Evolutionary conservation across 1,140 invertebrate genomes (phyloP).

Genomic region (Tetranychus urticae): DNA sequence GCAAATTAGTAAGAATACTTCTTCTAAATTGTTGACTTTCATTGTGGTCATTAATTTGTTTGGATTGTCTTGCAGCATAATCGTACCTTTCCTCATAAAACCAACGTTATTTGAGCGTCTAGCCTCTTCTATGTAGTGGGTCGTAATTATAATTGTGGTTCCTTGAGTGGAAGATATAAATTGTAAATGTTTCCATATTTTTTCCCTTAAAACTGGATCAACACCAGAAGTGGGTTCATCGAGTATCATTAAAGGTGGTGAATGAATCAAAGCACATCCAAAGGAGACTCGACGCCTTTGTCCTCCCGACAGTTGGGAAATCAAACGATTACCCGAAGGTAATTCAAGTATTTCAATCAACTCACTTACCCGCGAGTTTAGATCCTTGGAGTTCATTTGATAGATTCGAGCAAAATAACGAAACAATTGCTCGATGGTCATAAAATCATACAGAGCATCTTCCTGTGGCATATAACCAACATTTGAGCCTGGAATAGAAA

Average conservation of each 20-base stretch:
- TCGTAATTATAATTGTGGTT: constrained; percentile 16
- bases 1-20: constrained; percentile 4
- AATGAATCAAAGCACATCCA: constrained; percentile 69
- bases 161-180: constrained; percentile 39
- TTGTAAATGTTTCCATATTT: constrained; percentile 3
- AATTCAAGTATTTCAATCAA: constrained; percentile 66
- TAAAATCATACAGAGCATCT: constrained; percentile 73
- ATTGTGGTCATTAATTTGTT: not conserved
- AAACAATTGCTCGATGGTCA: constrained; percentile 77
- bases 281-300: constrained; percentile 76
- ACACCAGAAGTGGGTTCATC: constrained; percentile 22
- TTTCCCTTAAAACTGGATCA: not conserved
- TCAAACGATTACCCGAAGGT: constrained; percentile 31
- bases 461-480: constrained; percentile 61
- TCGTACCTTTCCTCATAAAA: not conserved
- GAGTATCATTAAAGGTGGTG: constrained; percentile 32
- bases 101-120: not conserved
- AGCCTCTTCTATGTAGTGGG: not conserved
- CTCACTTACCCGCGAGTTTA: constrained; percentile 41
- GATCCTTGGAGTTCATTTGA: constrained; percentile 50
- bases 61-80: constrained; percentile 3
- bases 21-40: not conserved
- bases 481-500: constrained; percentile 44
- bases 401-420: constrained; percentile 85
- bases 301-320: constrained; percentile 32